These are phyloP conservation scores for Falco concolor DNA, from an alignment of 2,797 vertebrate genomes.

Conservation along the genomic window DNA sequence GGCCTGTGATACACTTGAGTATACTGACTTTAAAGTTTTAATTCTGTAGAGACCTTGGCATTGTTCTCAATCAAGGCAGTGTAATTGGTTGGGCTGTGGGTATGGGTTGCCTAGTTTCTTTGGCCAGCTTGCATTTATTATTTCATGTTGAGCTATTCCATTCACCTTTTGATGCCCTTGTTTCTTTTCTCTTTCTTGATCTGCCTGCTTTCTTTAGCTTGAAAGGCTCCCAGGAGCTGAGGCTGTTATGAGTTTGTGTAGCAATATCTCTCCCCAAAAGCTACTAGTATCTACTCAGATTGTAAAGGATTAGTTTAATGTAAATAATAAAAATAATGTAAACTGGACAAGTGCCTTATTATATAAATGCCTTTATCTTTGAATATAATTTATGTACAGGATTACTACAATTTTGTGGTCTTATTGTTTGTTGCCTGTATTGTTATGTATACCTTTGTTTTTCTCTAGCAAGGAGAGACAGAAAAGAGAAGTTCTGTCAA, in stretches of 20 bases:
- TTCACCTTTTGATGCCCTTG: neutral
- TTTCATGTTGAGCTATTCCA: neutral
- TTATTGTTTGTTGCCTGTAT: neutral
- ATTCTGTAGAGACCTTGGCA: neutral
- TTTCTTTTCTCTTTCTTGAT: neutral
- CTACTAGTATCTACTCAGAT: neutral
- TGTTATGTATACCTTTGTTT: neutral
- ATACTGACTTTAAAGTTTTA: neutral
- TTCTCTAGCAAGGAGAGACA: neutral
- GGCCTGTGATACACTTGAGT: neutral
- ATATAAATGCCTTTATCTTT: neutral
- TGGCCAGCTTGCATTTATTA: neutral
- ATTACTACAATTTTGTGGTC: neutral
- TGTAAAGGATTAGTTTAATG: neutral
- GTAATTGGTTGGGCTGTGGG: neutral
- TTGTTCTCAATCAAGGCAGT: neutral
- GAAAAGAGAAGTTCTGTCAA: neutral
- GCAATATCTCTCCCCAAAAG: neutral
- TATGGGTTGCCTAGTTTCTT: neutral
- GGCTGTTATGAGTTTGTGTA: neutral
- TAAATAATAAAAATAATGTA: neutral
- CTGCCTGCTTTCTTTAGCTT: neutral
- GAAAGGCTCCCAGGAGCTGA: neutral
- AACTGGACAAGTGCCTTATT: neutral
- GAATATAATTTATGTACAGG: accelerated